Evolutionary conservation across 2,888 invertebrate species (phyloP).

Genomic region (Trichacis sp.): DNA sequence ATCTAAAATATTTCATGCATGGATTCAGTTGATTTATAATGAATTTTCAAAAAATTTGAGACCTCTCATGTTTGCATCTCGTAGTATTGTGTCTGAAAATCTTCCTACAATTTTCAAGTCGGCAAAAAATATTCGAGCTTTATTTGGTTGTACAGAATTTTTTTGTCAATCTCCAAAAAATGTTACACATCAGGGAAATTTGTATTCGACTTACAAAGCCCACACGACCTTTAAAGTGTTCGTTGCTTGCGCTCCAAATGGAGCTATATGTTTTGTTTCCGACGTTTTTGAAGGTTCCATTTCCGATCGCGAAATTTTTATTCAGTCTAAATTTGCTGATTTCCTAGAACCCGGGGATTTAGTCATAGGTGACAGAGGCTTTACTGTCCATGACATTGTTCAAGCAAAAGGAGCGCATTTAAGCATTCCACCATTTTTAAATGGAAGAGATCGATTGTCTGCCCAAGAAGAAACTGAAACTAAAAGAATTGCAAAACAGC

Average conservation of each 20-base stretch:
- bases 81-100: too few species aligned
- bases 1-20: background rate
- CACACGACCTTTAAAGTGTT: conserved; percentile 39
- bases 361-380: too few species aligned
- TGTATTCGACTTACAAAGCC: conserved; percentile 37
- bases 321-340: conserved; percentile 30
- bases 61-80: background rate
- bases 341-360: conserved; percentile 32
- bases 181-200: too few species aligned
- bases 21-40: background rate
- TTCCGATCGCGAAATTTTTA: conserved; percentile 35
- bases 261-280: conserved; percentile 36
- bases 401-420: too few species aligned
- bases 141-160: conserved; percentile 42
- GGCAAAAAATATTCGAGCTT: background rate
- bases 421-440: too few species aligned
- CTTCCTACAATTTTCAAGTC: too few species aligned
- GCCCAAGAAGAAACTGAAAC: conserved; percentile 37
- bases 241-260: conserved; percentile 35
- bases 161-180: conserved; percentile 35
- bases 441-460: too few species aligned
- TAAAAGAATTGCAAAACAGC: conserved; percentile 43
- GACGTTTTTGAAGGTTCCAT: conserved; percentile 40
- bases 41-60: background rate
- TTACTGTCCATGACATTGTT: too few species aligned